Base-by-base conservation (phyloP, 2,113 vertebrate genomes). In the Aplodontia rufa region DNA sequence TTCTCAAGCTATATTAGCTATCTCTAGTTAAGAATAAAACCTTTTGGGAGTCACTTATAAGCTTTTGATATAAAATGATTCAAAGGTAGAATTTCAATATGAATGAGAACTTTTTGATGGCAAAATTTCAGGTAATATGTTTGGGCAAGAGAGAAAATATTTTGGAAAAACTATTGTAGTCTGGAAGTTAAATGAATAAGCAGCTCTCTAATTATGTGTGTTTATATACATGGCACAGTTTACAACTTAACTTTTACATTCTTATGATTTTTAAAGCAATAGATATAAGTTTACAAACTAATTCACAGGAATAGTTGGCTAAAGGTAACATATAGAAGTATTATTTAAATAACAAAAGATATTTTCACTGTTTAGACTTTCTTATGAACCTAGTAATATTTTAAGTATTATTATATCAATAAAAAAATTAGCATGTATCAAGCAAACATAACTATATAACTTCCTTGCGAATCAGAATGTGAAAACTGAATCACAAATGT, bases 41-140 rank as follows among this genome's bases (percentile, higher is more conserved):
- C 0, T 22, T 68, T 30, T 14, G 0, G 2, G 5, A 35, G 8
- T 87, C 6, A 45, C 3, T 26, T 75, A 40, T 4, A 17, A 49
- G 19, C 0, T 40, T 79, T 87, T 90, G 19, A 58, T 22, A 40
- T 64, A 71, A 4, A 79, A 58, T 83, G 3, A 68, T 87, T 66
- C 4, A 26, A 49, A 42, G 7, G 1, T 45, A 64, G 20, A 7
- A 72, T 76, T 20, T 47, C 10, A 60, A 28, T 13, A 42, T 79
- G 53, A 91, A 75, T 40, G 40, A 35, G 51, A 30, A 72, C 1
- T 58, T 79, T 71, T 71, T 26, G 28, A 12, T 53, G 16, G 8
- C 14, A 49, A 66, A 78, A 40, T 76, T 86, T 75, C 58, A 81
- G 9, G 37, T 32, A 69, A 79, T 2, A 16, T 72, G 3, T 0